Conservation (phyloP, 2,113 vertebrate species). For the Chloropsis cyanopogon region DNA sequence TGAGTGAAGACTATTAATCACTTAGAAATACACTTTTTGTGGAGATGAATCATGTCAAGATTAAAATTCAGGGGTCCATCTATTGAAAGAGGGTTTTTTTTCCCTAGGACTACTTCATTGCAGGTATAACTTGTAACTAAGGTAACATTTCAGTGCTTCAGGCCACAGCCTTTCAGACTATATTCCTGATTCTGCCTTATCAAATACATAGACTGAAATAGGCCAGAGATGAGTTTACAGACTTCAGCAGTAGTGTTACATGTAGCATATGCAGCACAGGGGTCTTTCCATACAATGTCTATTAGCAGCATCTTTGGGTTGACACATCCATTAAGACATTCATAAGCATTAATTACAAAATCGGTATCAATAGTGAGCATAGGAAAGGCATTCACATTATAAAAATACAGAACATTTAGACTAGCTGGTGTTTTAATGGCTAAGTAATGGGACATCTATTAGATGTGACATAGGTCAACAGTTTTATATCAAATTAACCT, state of each 20-base stretch:
- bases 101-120: neutral
- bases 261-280: conserved; percentile 12
- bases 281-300: conserved; percentile 30
- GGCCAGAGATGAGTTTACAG: conserved; percentile 8
- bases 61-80: neutral
- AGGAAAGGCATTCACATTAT: conserved; percentile 51
- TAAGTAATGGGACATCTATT: conserved; percentile 62
- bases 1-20: neutral
- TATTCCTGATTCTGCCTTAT: conserved; percentile 25
- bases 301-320: conserved; percentile 76
- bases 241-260: conserved; percentile 32
- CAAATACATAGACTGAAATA: neutral
- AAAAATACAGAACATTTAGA: conserved; percentile 54
- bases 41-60: neutral
- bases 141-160: conserved; percentile 34
- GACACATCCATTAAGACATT: conserved; percentile 65
- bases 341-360: conserved; percentile 63
- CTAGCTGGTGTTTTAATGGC: conserved; percentile 8
- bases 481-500: conserved; percentile 51
- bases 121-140: neutral
- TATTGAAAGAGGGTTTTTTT: neutral
- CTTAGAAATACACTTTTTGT: neutral
- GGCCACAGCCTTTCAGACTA: conserved; percentile 1
- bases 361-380: neutral
- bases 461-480: conserved; percentile 61